A percentile compares a stretch with the other conserved stretches of the same genome.
Evolutionary conservation across 2,888 invertebrate genomes (phyloP).

Genomic region (Sphaeridia pumilis): DNA sequence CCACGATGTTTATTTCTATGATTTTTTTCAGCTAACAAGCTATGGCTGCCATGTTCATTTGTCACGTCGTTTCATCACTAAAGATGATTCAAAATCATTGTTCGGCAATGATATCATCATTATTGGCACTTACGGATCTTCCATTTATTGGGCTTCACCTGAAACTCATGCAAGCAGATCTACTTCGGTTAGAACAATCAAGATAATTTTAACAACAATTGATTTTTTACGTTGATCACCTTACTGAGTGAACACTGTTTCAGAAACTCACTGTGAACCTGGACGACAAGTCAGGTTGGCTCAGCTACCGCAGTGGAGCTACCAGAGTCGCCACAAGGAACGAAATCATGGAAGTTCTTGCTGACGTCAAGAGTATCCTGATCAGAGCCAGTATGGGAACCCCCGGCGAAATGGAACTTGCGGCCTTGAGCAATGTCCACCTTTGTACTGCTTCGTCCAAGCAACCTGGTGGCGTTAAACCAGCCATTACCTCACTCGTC

Average conservation of each 20-base stretch:
- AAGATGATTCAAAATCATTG: constrained; percentile 14
- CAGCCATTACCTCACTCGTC: neutral
- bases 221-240: too few relatives aligned
- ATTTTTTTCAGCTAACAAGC: constrained; percentile 19
- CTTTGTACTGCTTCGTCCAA: constrained; percentile 7
- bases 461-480: neutral
- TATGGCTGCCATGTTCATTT: constrained; percentile 25
- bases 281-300: constrained; percentile 21
- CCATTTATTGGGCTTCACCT: constrained; percentile 25
- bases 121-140: constrained; percentile 20
- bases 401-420: constrained; percentile 5
- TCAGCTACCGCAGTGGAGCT: constrained; percentile 7
- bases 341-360: constrained; percentile 29
- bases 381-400: constrained; percentile 18
- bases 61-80: constrained; percentile 19
- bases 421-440: constrained; percentile 1
- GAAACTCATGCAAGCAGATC: constrained; percentile 8
- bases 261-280: constrained; percentile 17
- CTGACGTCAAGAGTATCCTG: constrained; percentile 24
- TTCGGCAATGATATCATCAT: constrained; percentile 27
- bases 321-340: constrained; percentile 16
- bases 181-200: neutral
- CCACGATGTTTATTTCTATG: neutral
- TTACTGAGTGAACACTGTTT: too few relatives aligned
- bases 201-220: too few relatives aligned